Conservation (phyloP, 2,797 vertebrate species). For the Prionace glauca region DNA sequence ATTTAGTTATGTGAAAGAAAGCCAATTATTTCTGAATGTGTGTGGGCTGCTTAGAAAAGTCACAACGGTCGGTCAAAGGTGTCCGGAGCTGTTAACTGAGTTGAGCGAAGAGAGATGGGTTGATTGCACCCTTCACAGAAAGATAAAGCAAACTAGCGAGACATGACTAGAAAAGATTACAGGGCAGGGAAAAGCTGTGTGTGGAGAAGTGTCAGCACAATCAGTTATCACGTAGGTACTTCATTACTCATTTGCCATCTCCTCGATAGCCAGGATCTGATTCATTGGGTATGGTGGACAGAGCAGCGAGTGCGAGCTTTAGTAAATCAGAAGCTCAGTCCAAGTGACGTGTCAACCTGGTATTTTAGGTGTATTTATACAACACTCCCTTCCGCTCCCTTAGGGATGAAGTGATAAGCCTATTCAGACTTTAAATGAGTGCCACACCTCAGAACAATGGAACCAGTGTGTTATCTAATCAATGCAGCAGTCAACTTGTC, state of each 20-base stretch:
- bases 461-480: not conserved
- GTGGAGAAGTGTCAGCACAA: not conserved
- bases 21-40: not conserved
- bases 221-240: not conserved
- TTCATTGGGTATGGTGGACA: not conserved
- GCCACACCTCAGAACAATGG: not conserved
- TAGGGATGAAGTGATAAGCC: not conserved
- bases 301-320: not conserved
- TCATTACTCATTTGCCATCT: not conserved
- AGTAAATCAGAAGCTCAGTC: not conserved
- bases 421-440: not conserved
- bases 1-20: not conserved
- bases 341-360: not conserved
- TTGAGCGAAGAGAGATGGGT: too few relatives aligned
- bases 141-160: not conserved
- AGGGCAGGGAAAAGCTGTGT: not conserved
- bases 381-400: not conserved
- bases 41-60: not conserved
- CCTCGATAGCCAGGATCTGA: too few relatives aligned
- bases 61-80: not conserved
- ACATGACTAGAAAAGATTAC: not conserved
- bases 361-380: too few relatives aligned
- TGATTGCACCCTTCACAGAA: not conserved
- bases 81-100: not conserved
- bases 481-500: not conserved